Percentiles rank a stretch among this genome's conserved stretches.
Evolutionary conservation across 2,797 vertebrate genomes (phyloP).

Genomic region (Knipowitschia caucasica): DNA sequence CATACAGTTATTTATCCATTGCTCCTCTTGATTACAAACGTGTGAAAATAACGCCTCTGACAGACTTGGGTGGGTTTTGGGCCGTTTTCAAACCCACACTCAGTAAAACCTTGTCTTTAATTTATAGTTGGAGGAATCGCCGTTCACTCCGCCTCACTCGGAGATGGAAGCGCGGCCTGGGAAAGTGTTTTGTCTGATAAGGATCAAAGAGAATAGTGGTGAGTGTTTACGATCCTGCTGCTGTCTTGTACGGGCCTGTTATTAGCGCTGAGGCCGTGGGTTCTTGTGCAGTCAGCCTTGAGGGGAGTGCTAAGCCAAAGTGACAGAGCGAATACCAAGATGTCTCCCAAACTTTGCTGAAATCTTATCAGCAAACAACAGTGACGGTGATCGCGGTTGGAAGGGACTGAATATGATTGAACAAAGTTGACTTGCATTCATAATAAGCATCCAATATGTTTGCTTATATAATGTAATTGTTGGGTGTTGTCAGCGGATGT

Average conservation of each 20-base stretch:
- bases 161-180: slow-evolving; percentile 47
- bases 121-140: slow-evolving; percentile 47
- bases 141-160: slow-evolving; percentile 32
- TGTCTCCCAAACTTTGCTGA: slow-evolving; percentile 57
- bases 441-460: too few species aligned
- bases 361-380: slow-evolving; percentile 50
- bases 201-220: slow-evolving; percentile 66
- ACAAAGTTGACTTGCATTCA: too few species aligned
- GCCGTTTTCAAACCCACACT: slow-evolving; percentile 48
- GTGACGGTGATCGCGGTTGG: not conserved
- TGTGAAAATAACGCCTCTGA: slow-evolving; percentile 50
- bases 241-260: slow-evolving; percentile 44
- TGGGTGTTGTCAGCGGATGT: too few species aligned
- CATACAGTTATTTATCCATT: not conserved
- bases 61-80: slow-evolving; percentile 51
- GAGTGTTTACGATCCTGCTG: slow-evolving; percentile 56
- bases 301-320: slow-evolving; percentile 61
- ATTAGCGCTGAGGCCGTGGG: slow-evolving; percentile 47
- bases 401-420: not conserved
- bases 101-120: slow-evolving; percentile 54
- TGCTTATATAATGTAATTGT: too few species aligned
- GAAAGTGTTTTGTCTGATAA: slow-evolving; percentile 63
- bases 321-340: slow-evolving; percentile 65
- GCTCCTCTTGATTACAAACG: not conserved
- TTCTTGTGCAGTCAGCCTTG: slow-evolving; percentile 39